These are phyloP conservation scores for Poeciliopsis gracilis DNA, from an alignment of 2,797 vertebrate genomes.

Conservation along the genomic window DNA sequence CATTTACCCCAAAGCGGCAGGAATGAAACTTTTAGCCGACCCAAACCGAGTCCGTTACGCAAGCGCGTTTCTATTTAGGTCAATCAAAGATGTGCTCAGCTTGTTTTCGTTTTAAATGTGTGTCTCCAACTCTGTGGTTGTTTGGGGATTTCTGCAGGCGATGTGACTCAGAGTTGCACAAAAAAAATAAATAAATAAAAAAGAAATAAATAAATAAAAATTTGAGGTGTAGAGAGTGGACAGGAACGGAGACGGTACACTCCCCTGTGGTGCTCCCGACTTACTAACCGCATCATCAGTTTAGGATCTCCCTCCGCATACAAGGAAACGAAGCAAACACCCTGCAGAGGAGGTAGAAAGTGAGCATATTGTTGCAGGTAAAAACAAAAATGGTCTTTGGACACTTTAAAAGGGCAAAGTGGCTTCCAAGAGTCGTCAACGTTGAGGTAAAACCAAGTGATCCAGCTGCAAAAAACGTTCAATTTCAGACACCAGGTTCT, in stretches of 20 bases:
- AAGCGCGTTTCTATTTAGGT: not conserved
- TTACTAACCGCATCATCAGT: not conserved
- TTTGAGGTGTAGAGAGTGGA: conserved; percentile 6
- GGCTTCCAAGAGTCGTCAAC: not conserved
- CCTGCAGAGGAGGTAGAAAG: not conserved
- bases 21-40: not conserved
- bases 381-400: not conserved
- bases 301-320: not conserved
- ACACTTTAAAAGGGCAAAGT: not conserved
- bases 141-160: not conserved
- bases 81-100: not conserved
- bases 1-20: not conserved
- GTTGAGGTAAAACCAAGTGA: not conserved
- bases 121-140: not conserved
- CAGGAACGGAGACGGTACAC: not conserved
- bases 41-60: not conserved
- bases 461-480: not conserved
- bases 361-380: not conserved
- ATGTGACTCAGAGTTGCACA: conserved; percentile 3
- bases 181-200: too few relatives aligned
- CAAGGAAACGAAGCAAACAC: not conserved
- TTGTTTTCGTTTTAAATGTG: conserved; percentile 1
- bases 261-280: not conserved
- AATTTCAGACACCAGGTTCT: not conserved
- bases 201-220: too few relatives aligned